Evolutionary conservation across 1,140 invertebrate genomes (phyloP), one percentile per base, ranked within the genome.

Genomic region (Halyomorpha halys): DNA sequence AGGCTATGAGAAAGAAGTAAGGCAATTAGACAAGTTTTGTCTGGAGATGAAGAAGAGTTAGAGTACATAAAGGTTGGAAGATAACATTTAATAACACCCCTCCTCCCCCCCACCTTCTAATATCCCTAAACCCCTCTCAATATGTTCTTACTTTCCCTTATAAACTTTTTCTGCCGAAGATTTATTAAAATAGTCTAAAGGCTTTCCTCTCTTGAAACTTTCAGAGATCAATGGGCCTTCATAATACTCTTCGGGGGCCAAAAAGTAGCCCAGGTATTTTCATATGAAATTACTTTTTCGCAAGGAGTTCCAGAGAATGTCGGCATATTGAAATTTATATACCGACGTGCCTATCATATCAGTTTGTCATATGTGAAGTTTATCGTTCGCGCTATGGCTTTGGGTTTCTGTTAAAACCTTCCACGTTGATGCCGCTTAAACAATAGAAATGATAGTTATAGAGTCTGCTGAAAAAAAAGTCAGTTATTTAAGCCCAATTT

Each of bases 101-200:
- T 1, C 6, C 47, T 19, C n/a, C n/a, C n/a, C 21, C 11, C 6
- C 47, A 4, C n/a, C 8, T 30, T 8, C 47, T 49, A 49, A 49
- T 49, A 49, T 49, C 47, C 21, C 21, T 49, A 21, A 49, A 49
- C n/a, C 53, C 23, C 53, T 25, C 21, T 56, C 53, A 56, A 56
- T 56, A 56, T 56, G 53, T 56, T 56, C 47, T 49, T 49, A 49
- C 47, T 56, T 56, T 56, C 14, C 21, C 23, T 56, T 56, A 56
- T 56, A 56, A 56, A 56, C 53, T 56, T 56, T 56, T 56, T 56
- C 53, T 56, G 53, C 53, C 53, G 53, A 56, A 56, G 53, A 56
- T 56, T 56, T 56, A 56, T 56, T 56, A 56, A 56, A 56, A 56
- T 56, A 56, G 53, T 56, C 53, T 56, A 23, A 56, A 56, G 53